Base-by-base conservation (phyloP, 2,888 invertebrate species). In the Acrobasis suavella region DNA sequence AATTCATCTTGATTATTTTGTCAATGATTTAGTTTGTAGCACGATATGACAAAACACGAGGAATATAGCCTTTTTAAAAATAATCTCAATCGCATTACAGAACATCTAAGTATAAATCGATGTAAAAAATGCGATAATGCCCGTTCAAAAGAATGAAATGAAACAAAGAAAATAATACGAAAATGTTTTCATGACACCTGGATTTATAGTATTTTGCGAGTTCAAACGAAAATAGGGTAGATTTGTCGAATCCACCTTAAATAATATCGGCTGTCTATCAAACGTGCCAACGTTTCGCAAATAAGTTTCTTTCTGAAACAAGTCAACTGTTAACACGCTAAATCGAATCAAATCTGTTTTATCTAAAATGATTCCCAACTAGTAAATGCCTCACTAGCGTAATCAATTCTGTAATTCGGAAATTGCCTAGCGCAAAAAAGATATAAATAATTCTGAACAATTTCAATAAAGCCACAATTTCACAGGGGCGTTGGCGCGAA, bases 401-500 rank as follows among this genome's bases (percentile, higher is more conserved):
- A 38, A 54, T 54, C 10, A 16, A 39, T 37, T 54, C n/a, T 69
- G 71, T 75, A 73, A 77, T 73, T 68, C 55, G 71, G 74, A 71
- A 72, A 69, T 72, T 70, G 69, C 68, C 70, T 64, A 69, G 69
- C 71, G 72, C 71, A 71, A 71, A 77, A 80, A 77, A 78, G 77
- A 80, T 78, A 84, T 80, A 84, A 86, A 87, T 85, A 87, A 89
- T 86, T 84, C 75, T 72, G 46, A 82, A 85, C 87, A 81, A 85
- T 88, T 89, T 87, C 87, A 86, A 87, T 90, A 89, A 89, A 85
- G 83, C 85, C 83, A 88, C 89, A 90, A 91, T 91, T 91, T 91
- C 86, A 89, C 87, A 83, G 83, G 78, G 82, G 87, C 86, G 88
- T 86, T 88, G 89, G 89, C 85, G 87, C 86, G 88, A 85, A 85